Evolutionary conservation across 2,888 invertebrate species (phyloP).

Genomic region (Lasiommata megera): DNA sequence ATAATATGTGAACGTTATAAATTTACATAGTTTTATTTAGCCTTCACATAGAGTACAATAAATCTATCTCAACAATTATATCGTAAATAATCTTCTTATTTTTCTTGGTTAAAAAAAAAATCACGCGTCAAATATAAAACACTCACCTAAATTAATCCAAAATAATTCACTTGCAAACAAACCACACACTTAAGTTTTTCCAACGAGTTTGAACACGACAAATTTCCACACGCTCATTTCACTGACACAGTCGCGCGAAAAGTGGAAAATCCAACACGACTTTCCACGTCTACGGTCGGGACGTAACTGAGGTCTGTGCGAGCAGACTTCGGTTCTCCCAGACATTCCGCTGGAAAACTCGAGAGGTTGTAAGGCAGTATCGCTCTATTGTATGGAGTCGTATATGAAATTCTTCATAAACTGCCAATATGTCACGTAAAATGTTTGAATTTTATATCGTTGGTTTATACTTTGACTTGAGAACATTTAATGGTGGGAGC

Average conservation of each 20-base stretch:
- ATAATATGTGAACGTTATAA: no score
- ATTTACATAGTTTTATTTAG: no score
- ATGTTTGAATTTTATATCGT: neutral
- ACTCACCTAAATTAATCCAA: constrained; percentile 14
- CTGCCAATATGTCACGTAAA: constrained; percentile 1
- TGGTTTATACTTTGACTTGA: neutral
- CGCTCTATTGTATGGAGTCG: neutral
- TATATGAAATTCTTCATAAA: neutral
- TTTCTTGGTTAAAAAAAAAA: no score
- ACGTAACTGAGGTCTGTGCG: constrained; percentile 14
- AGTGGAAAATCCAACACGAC: constrained; percentile 6
- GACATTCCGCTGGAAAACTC: constrained; percentile 17
- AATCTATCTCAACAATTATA: no score
- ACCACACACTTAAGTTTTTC: constrained; percentile 11
- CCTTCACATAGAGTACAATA: no score
- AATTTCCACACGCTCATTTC: constrained; percentile 22
- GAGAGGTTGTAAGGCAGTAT: neutral
- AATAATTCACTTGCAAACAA: neutral
- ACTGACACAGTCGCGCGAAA: constrained; percentile 15
- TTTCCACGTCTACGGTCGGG: constrained; percentile 9
- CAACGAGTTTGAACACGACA: constrained; percentile 11
- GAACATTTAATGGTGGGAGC: no score
- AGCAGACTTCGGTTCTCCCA: constrained; percentile 1
- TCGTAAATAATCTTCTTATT: no score
- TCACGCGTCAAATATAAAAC: neutral